Base-by-base conservation (phyloP, 2,113 vertebrate species). In the Nerophis ophidion region DNA sequence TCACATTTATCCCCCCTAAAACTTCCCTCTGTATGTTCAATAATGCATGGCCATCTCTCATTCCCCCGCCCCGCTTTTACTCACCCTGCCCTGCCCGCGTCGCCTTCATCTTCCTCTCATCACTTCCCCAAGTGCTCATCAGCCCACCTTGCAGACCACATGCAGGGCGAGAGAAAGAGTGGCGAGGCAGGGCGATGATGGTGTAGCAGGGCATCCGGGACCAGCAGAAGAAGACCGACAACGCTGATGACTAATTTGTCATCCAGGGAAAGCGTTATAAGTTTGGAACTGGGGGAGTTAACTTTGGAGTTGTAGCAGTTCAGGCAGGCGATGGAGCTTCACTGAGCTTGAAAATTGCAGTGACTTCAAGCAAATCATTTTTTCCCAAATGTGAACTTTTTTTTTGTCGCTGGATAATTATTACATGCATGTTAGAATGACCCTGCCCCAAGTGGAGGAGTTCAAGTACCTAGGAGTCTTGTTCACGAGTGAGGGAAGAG, bases 1-100 rank as follows among this genome's bases (percentile, higher is more conserved):
- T 87, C 76, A 81, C 80, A 84, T 86, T 84, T 84, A 85, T 89
- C 77, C 80, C 83, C 79, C 83, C 45, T 75, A 89, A 85, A 88
- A 81, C 81, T 76, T 74, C 72, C 80, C 83, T 85, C 84, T 85
- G 78, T 88, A 71, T 71, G 58, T 74, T 89, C 71, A 89, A 87
- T 89, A 88, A 89, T 88, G 75, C 77, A 88, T 87, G 74, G 66
- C 78, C 76, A 73, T 70, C 57, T 57, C 74, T 78, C 65, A 71
- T 60, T 65, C 68, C 68, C 49, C 33, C 63, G 16, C 60, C 70
- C 56, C 66, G 54, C 48, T 63, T 64, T 65, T 47, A 54, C 75
- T 70, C 71, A 62, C 65, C 60, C 71, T 47, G 51, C n/a, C 60
- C 46, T 75, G 72, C 52, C 77, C 78, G 80, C 71, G 77, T 69